Conservation (phyloP, 2,888 invertebrate genomes). For the Ormyrus rosae region DNA sequence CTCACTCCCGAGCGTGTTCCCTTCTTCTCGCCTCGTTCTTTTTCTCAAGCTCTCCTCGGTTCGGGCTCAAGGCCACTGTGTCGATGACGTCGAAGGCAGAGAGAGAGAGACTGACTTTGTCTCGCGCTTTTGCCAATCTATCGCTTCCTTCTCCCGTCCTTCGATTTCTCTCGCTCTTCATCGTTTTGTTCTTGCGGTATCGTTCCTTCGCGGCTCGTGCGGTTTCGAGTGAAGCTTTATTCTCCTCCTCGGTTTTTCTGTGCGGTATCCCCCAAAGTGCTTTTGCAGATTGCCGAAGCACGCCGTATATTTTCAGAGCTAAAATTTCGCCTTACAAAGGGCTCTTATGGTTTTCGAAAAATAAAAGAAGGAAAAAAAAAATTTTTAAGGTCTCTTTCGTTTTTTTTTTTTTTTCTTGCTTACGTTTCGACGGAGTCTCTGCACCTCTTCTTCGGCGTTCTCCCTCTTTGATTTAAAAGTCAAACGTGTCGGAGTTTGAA, state of each 20-base stretch:
- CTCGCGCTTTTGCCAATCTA: conserved; percentile 3
- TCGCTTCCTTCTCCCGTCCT: conserved; percentile 12
- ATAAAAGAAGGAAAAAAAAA: background rate
- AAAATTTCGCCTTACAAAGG: conserved; percentile 21
- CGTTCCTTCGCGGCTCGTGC: conserved; percentile 7
- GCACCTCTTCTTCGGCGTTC: too few relatives aligned
- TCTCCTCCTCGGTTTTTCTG: background rate
- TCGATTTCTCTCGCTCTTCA: conserved; percentile 33
- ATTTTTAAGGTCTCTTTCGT: background rate
- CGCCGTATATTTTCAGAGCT: conserved; percentile 7
- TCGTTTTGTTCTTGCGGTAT: conserved; percentile 37
- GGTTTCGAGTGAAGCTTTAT: conserved; percentile 27
- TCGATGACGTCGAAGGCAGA: background rate
- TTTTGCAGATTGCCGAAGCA: conserved; percentile 23
- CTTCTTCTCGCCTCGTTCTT: background rate
- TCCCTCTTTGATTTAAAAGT: too few relatives aligned
- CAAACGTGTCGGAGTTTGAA: too few relatives aligned
- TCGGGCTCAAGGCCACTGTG: conserved; percentile 18
- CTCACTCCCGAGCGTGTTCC: background rate
- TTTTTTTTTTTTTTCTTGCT: background rate
- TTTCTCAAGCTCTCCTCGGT: background rate
- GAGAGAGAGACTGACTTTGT: background rate
- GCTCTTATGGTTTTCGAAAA: background rate
- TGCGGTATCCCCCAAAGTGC: background rate
- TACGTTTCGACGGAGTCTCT: too few relatives aligned